A percentile compares a stretch with the other conserved stretches of the same genome.
Evolutionary conservation across 2,888 invertebrate species (phyloP).

Genomic region (Augiades crinisus): DNA sequence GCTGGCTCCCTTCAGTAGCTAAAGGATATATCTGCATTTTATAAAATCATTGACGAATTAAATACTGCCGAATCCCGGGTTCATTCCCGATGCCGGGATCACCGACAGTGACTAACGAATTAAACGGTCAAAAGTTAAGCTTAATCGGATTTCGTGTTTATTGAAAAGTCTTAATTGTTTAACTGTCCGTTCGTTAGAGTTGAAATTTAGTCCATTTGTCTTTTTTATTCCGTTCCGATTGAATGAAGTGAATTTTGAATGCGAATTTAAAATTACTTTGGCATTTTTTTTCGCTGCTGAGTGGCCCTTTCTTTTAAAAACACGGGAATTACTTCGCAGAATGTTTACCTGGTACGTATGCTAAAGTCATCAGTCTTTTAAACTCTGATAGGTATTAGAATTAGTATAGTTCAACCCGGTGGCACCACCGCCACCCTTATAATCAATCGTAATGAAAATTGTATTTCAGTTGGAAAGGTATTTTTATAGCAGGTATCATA

Average conservation of each 20-base stretch:
- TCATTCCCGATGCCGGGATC: constrained; percentile 4
- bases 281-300: too few species aligned
- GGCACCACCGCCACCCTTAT: too few species aligned
- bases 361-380: too few species aligned
- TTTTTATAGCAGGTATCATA: too few species aligned
- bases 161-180: constrained; percentile 22
- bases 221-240: constrained; percentile 7
- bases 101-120: constrained; percentile 2
- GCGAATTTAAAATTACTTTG: not conserved
- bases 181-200: constrained; percentile 12
- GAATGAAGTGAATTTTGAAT: constrained; percentile 13
- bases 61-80: not conserved
- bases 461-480: too few species aligned
- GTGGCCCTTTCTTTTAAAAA: too few species aligned
- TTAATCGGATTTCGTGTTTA: constrained; percentile 19
- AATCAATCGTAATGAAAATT: too few species aligned
- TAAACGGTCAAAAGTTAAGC: constrained; percentile 12
- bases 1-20: too few species aligned
- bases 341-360: too few species aligned
- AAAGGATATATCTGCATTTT: not conserved
- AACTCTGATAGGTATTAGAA: too few species aligned
- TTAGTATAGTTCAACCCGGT: too few species aligned
- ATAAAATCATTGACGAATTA: not conserved
- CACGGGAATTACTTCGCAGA: too few species aligned
- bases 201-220: constrained; percentile 19